A percentile compares a stretch with the other conserved stretches of the same genome.
These are phyloP conservation scores for Pinna nobilis DNA, from an alignment of 1,140 invertebrate species.

Conservation along the genomic window DNA sequence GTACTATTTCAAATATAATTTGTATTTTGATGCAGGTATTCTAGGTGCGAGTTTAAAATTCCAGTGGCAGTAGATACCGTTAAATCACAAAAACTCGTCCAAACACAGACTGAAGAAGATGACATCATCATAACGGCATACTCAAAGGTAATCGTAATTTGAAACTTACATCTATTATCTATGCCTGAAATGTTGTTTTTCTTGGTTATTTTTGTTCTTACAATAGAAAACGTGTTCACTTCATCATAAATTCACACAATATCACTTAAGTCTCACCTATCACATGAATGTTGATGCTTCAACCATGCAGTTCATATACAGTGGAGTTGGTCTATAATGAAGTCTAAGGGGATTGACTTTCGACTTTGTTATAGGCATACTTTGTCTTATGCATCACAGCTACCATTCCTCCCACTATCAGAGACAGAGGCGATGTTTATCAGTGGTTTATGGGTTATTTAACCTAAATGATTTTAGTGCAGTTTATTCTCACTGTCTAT, in stretches of 20 bases:
- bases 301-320: neutral
- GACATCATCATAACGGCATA: constrained; percentile 72
- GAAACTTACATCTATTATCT: neutral
- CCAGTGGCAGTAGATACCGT: constrained; percentile 79
- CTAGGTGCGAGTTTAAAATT: constrained; percentile 91
- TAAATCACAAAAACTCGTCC: constrained; percentile 70
- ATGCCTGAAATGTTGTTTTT: neutral
- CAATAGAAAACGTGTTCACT: too few species aligned
- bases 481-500: too few species aligned
- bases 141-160: constrained; percentile 67
- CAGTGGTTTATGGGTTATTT: too few species aligned
- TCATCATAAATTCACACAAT: neutral
- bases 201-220: too few species aligned
- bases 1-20: neutral
- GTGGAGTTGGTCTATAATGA: too few species aligned
- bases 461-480: too few species aligned
- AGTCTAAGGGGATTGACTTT: too few species aligned
- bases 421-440: too few species aligned
- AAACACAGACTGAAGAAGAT: constrained; percentile 76
- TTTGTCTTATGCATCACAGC: too few species aligned
- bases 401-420: too few species aligned
- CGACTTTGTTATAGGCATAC: too few species aligned
- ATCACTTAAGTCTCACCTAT: neutral
- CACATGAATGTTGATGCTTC: neutral
- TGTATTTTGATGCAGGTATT: constrained; percentile 78